These are phyloP conservation scores for Tychaedon coryphoeus DNA, from an alignment of 2,113 vertebrate genomes.

Conservation along the genomic window DNA sequence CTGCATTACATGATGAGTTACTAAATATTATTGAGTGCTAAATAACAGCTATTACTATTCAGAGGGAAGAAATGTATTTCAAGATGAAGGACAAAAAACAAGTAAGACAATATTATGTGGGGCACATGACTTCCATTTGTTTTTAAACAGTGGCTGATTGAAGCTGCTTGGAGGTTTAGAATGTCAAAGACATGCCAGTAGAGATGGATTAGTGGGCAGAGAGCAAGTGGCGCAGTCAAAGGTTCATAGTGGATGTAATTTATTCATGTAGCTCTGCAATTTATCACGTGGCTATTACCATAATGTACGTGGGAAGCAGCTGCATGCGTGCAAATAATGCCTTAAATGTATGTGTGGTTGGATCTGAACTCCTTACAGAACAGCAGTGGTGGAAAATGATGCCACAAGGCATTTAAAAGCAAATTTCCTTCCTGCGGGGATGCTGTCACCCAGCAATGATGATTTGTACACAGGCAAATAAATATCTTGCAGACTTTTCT, in stretches of 20 bases:
- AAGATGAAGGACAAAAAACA: background rate
- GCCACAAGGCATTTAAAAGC: background rate
- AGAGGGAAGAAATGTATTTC: background rate
- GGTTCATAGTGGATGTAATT: constrained; percentile 44
- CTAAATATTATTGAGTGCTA: background rate
- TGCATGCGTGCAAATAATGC: background rate
- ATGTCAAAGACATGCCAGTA: constrained; percentile 4
- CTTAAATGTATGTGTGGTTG: constrained; percentile 28
- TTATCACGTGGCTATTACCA: constrained; percentile 39
- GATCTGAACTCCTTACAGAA: background rate
- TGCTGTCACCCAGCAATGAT: background rate
- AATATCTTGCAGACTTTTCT: background rate
- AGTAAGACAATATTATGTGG: background rate
- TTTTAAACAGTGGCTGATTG: constrained; percentile 18
- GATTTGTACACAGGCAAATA: background rate
- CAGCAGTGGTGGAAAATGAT: background rate
- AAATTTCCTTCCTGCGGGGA: constrained; percentile 25
- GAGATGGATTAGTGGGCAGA: constrained; percentile 40
- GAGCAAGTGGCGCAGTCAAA: constrained; percentile 35
- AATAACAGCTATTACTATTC: background rate
- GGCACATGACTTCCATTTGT: background rate
- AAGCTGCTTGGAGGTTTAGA: background rate
- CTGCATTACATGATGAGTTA: background rate
- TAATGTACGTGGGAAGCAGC: constrained; percentile 14
- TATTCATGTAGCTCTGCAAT: background rate